Evolutionary conservation across 2,888 invertebrate genomes (phyloP), one percentile per base, ranked within the genome.

Genomic region (Xestobium rufovillosum): DNA sequence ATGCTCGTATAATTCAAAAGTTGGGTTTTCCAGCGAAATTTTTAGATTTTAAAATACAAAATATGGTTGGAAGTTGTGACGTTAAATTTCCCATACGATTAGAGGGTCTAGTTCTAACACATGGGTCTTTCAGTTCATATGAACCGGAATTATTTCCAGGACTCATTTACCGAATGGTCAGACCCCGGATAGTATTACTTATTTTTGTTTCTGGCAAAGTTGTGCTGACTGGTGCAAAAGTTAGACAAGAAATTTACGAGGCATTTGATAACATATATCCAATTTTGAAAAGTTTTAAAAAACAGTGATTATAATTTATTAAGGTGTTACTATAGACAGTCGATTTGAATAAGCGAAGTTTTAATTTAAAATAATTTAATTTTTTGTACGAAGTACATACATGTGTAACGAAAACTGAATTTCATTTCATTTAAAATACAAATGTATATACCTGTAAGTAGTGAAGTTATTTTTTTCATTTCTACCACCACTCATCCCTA

Each of bases 181-280:
- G 80, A 60, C 87, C 87, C 2, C 73, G 83, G 47, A 83, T 88
- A 46, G 87, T 88, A 2, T 67, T 88, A 38, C 69, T 88, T 14
- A 85, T 88, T 56, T 88, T 88, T 64, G 87, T 87, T 2, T 85
- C 85, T 48, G 88, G 88, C 43, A 88, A 88, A 70, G 76, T 87
- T 39, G 87, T 87, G 3, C 68, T 87, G 34, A 88, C 87, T 49
- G 83, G 85, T 36, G 85, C 84, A 29, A 86, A 86, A 67, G 76
- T 78, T 33, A 66, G 83, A 46, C 70, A 73, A 49, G 83, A 86
- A 59, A 77, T 85, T 35, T 79, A 82, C 55, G 82, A 83, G 56
- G 84, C 85, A 3, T 75, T 85, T 58, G 78, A 78, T 49, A 82
- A 81, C 59, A 85, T 85, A 55, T 81, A 82, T 63, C 83, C 84